Conservation (phyloP, 2,797 vertebrate genomes). For the Danio kyathit region DNA sequence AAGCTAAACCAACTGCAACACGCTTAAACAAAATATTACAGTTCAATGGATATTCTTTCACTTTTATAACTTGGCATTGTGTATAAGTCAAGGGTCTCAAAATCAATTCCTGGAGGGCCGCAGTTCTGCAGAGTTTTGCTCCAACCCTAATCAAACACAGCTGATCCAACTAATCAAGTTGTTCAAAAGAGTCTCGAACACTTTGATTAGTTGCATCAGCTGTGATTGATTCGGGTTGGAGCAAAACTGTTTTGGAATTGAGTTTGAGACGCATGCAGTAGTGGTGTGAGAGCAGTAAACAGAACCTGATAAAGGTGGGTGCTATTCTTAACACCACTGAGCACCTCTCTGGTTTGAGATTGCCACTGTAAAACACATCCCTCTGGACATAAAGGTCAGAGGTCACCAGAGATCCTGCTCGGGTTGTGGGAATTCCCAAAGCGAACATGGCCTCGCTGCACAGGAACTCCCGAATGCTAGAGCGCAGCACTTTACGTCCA, state of each 20-base stretch:
- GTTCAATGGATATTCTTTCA: not conserved
- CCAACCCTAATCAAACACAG: too few species aligned
- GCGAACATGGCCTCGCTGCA: slow-evolving; percentile 91
- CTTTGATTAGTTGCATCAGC: too few species aligned
- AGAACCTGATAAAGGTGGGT: slow-evolving; percentile 86
- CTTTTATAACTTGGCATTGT: not conserved
- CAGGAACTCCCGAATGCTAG: slow-evolving; percentile 90
- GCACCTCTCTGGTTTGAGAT: slow-evolving; percentile 81
- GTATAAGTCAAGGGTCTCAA: too few species aligned
- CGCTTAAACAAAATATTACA: too few species aligned
- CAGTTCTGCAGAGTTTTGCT: too few species aligned
- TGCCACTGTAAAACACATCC: slow-evolving; percentile 84
- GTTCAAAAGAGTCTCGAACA: too few species aligned
- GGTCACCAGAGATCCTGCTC: slow-evolving; percentile 85
- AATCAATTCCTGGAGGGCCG: too few species aligned
- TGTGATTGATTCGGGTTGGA: too few species aligned
- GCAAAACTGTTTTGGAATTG: too few species aligned
- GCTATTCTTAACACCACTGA: slow-evolving; percentile 86
- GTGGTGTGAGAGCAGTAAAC: not conserved
- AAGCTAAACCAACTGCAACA: too few species aligned
- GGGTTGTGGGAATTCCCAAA: slow-evolving; percentile 86
- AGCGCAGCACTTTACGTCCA: slow-evolving; percentile 89
- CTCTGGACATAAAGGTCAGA: slow-evolving; percentile 83
- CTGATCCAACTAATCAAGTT: too few species aligned
- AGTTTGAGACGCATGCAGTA: too few species aligned